Conservation (phyloP, 2,797 vertebrate genomes). For the Amphiprion clarkii region DNA sequence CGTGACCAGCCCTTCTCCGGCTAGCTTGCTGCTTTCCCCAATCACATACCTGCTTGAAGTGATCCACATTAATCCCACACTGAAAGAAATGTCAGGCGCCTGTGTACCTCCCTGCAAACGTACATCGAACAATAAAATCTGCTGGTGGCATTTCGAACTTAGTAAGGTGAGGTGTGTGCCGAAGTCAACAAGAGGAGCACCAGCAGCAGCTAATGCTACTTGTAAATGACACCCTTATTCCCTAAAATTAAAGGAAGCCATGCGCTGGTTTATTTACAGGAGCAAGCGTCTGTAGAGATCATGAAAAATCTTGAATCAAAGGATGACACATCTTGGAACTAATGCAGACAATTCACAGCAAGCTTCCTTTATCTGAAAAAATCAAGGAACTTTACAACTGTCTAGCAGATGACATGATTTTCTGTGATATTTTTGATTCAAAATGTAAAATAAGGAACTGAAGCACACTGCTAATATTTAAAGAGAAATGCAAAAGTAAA, state of each 20-base stretch:
- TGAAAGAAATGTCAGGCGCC: background rate
- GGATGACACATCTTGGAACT: background rate
- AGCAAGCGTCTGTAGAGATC: background rate
- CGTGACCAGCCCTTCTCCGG: background rate
- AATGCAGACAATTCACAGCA: background rate
- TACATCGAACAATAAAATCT: background rate
- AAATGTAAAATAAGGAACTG: background rate
- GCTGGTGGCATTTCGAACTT: background rate
- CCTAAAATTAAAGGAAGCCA: background rate
- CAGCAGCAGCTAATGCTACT: slow-evolving; percentile 4
- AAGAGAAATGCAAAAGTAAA: no score
- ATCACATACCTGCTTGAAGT: background rate
- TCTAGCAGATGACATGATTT: background rate
- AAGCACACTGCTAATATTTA: background rate
- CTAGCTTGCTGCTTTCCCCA: background rate
- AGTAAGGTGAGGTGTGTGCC: background rate
- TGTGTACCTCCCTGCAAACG: background rate
- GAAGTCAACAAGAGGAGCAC: background rate
- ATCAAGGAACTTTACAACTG: background rate
- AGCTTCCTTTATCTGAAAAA: background rate
- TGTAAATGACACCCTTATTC: background rate
- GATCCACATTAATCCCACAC: background rate
- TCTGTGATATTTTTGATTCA: background rate
- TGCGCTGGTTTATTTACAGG: background rate
- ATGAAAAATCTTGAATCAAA: background rate